Conservation (phyloP, 35 echinoderm and acorn worm species). For the Lytechinus variegatus region DNA sequence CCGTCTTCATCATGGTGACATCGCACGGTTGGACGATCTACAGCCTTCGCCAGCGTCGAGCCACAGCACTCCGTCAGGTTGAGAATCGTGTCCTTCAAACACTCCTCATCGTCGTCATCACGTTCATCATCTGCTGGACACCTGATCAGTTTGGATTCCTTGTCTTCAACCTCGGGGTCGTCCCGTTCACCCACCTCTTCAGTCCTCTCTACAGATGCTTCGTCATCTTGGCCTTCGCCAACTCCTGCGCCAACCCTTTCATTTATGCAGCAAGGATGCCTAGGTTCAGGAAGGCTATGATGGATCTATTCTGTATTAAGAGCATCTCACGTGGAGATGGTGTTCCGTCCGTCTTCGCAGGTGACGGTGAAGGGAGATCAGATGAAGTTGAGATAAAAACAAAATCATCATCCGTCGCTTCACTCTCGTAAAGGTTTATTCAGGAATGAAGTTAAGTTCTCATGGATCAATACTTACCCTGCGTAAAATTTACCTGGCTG, state of each 20-base stretch:
- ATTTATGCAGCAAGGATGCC: slow-evolving; percentile 84
- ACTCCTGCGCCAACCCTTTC: slow-evolving; percentile 90
- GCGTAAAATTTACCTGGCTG: no score
- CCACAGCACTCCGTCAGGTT: slow-evolving; percentile 55
- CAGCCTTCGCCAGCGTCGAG: slow-evolving; percentile 19
- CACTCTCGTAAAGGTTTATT: background rate
- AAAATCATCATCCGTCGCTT: background rate
- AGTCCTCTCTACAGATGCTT: slow-evolving; percentile 68
- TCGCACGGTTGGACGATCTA: slow-evolving; percentile 50
- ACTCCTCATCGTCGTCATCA: slow-evolving; percentile 83
- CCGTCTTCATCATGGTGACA: slow-evolving; percentile 77
- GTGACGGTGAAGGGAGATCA: background rate
- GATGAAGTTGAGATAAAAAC: background rate
- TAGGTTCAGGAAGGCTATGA: slow-evolving; percentile 70
- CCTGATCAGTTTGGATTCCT: slow-evolving; percentile 79
- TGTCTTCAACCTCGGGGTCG: slow-evolving; percentile 72
- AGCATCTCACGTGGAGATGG: background rate
- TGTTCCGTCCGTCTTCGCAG: background rate
- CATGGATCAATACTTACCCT: no score
- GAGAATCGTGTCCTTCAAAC: slow-evolving; percentile 74
- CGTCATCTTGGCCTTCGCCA: slow-evolving; percentile 73
- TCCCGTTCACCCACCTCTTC: slow-evolving; percentile 54
- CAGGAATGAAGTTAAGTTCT: no score
- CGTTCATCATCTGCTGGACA: slow-evolving; percentile 90
- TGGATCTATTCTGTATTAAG: slow-evolving; percentile 32